These are phyloP conservation scores for Ceraclea dissimilis DNA, from an alignment of 2,888 invertebrate genomes.

Conservation along the genomic window DNA sequence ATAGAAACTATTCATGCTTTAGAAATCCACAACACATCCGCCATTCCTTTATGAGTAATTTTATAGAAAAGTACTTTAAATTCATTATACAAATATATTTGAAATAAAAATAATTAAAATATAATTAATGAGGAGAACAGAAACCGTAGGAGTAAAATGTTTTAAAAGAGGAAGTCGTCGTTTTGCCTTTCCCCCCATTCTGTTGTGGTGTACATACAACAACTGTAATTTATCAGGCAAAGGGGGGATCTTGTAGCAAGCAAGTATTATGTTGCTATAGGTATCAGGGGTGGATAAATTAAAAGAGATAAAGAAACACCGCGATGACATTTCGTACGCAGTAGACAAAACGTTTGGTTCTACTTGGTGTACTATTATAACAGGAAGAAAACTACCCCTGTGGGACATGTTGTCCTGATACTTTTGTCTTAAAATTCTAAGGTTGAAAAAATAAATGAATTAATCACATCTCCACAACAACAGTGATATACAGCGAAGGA, in stretches of 20 bases:
- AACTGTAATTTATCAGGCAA: constrained; percentile 2
- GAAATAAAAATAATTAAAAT: background rate
- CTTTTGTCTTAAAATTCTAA: background rate
- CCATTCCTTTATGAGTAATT: no score
- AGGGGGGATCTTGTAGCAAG: background rate
- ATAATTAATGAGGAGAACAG: background rate
- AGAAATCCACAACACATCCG: no score
- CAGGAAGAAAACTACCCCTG: background rate
- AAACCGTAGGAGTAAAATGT: background rate
- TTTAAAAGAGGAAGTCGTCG: constrained; percentile 1
- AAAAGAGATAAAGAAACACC: constrained; percentile 27
- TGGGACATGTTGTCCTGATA: background rate
- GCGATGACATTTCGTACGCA: constrained; percentile 23
- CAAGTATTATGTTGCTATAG: background rate
- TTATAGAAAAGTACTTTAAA: no score
- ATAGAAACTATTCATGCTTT: no score
- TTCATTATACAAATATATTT: background rate
- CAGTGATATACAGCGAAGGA: no score
- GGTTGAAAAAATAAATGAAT: no score
- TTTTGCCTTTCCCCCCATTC: background rate
- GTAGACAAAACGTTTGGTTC: background rate
- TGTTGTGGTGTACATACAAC: background rate
- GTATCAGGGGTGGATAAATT: constrained; percentile 24
- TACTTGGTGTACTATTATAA: background rate
- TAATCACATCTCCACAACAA: no score